Evolutionary conservation across 1,140 invertebrate genomes (phyloP).

Genomic region (Nasonia giraulti): DNA sequence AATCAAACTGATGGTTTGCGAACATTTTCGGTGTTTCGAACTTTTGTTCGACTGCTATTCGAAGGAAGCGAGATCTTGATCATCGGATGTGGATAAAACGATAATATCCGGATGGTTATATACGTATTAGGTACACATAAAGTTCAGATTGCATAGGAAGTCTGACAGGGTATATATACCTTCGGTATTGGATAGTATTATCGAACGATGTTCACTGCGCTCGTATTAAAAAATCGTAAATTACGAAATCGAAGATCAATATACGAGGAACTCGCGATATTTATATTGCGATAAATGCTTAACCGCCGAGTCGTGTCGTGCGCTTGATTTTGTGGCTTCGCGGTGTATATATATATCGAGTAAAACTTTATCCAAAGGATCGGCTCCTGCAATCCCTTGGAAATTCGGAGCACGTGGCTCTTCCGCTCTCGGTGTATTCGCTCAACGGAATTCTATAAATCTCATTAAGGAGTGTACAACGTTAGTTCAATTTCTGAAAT

Average conservation of each 20-base stretch:
- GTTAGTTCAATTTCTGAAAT: background rate
- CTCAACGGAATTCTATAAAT: background rate
- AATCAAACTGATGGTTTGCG: background rate
- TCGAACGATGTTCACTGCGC: too few relatives aligned
- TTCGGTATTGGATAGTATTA: too few relatives aligned
- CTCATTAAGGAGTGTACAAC: background rate
- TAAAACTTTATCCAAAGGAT: background rate
- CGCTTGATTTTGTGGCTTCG: background rate
- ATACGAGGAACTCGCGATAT: background rate
- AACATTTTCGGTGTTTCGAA: too few relatives aligned
- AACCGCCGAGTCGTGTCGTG: background rate
- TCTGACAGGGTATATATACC: background rate
- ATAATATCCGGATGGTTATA: too few relatives aligned
- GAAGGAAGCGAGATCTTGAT: too few relatives aligned
- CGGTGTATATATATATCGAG: background rate
- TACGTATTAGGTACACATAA: too few relatives aligned
- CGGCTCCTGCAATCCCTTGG: background rate
- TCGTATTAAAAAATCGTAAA: background rate
- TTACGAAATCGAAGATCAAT: background rate
- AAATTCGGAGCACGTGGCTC: background rate
- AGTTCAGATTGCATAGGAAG: too few relatives aligned
- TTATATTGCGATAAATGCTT: background rate
- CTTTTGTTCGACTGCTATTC: too few relatives aligned
- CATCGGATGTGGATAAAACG: too few relatives aligned
- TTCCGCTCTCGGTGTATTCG: background rate